Conservation (phyloP, 2,888 invertebrate species). For the Brachypalpus laphriformis region DNA sequence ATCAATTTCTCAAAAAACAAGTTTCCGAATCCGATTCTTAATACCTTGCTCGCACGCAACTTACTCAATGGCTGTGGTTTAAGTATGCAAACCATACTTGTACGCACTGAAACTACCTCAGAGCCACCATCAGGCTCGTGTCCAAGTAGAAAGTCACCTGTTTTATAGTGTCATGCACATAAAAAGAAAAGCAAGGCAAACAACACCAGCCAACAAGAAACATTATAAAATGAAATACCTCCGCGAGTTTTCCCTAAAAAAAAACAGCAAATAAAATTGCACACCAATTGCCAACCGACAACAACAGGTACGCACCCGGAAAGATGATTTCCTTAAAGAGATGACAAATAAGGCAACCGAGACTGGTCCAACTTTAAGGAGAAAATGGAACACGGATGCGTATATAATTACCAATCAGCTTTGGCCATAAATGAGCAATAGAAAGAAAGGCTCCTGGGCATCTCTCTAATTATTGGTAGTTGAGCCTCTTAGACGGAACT, state of each 20-base stretch:
- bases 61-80: background rate
- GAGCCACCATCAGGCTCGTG: conserved; percentile 41
- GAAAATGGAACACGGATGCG: conserved; percentile 68
- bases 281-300: conserved; percentile 5
- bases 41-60: conserved; percentile 59
- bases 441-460: conserved; percentile 21
- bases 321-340: conserved; percentile 68
- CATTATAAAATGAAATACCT: conserved; percentile 40
- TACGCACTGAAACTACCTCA: conserved; percentile 52
- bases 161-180: conserved; percentile 43
- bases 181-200: conserved; percentile 56
- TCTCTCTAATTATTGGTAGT: conserved; percentile 42
- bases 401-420: conserved; percentile 41
- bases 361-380: conserved; percentile 54
- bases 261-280: conserved; percentile 16
- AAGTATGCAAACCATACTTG: conserved; percentile 53
- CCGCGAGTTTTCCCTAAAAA: conserved; percentile 57
- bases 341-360: background rate
- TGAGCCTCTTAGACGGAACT: conserved; percentile 58
- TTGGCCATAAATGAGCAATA: conserved; percentile 54
- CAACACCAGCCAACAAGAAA: conserved; percentile 23
- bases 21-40: conserved; percentile 49
- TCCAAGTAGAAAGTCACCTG: conserved; percentile 71
- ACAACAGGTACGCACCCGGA: conserved; percentile 62
- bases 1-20: conserved; percentile 38